Evolutionary conservation across 2,113 vertebrate genomes (phyloP), one percentile per base, ranked within the genome.

Genomic region (Spheniscus mendiculus): DNA sequence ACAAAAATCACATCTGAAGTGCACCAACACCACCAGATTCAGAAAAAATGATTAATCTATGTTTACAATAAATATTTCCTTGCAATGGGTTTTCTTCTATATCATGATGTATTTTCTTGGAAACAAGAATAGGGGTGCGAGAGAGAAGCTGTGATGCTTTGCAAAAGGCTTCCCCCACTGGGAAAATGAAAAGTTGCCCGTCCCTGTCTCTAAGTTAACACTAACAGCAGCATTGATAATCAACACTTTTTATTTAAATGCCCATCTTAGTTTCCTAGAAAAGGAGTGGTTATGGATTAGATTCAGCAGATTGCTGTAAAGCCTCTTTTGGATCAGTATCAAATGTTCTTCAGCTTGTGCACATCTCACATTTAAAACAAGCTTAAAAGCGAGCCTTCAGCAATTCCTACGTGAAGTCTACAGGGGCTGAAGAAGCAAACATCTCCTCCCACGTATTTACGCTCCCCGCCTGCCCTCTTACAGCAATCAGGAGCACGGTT

Each of bases 211-310:
- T 81, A 83, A 62, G 77, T 95, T 73, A 93, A 71, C 77, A 36
- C 56, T 63, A 83, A 47, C 63, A 95, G 96, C 90, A 97, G 94
- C 90, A 97, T 70, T 45, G 72, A 93, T 59, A 87, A 87, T 45
- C 93, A 87, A 91, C 74, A 81, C 69, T 82, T 96, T 74, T 72
- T 16, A 82, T 44, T 94, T 74, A 66, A 95, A 91, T 32, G 74
- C 61, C 82, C 66, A 56, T 84, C 83, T 90, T 30, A 78, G 62
- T 87, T 71, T 81, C 92, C 88, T 83, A 96, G 90, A 93, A 95
- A 93, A 97, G 70, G 90, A 97, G 93, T 86, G 93, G 83, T 96
- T 94, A 98, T 97, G 93, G 97, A 97, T 97, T 65, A 45, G 87
- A 65, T 26, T 92, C 87, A 72, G 49, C 53, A 80, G 52, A 67